Evolutionary conservation across 2,888 invertebrate species (phyloP).

Genomic region (Lepidocyrtinus sp.): DNA sequence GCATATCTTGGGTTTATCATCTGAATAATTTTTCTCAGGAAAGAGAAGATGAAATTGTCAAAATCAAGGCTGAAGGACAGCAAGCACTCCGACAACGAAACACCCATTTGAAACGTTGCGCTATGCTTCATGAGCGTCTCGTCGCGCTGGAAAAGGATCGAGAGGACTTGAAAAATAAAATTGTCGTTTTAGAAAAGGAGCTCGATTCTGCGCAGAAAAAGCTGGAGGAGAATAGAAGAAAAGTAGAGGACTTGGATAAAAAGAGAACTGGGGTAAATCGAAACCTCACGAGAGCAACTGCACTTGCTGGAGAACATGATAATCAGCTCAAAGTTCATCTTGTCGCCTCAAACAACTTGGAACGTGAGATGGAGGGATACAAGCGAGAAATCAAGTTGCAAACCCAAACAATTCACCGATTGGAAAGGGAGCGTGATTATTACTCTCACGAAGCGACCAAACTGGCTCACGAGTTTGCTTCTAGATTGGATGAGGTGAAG

Average conservation of each 20-base stretch:
- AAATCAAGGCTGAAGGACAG: slow-evolving; percentile 49
- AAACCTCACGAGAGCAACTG: slow-evolving; percentile 60
- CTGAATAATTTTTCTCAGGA: slow-evolving; percentile 22
- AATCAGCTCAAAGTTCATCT: slow-evolving; percentile 63
- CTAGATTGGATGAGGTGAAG: slow-evolving; percentile 64
- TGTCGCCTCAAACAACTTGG: slow-evolving; percentile 62
- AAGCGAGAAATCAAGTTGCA: slow-evolving; percentile 61
- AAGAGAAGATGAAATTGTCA: slow-evolving; percentile 58
- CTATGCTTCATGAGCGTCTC: slow-evolving; percentile 48
- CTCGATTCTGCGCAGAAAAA: slow-evolving; percentile 63
- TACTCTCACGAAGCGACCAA: slow-evolving; percentile 66
- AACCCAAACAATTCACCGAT: slow-evolving; percentile 50
- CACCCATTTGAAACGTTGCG: slow-evolving; percentile 52
- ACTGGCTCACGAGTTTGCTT: slow-evolving; percentile 61
- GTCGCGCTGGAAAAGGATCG: slow-evolving; percentile 59
- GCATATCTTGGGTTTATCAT: not conserved
- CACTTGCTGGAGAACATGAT: slow-evolving; percentile 58
- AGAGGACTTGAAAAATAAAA: slow-evolving; percentile 63
- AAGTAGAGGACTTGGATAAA: slow-evolving; percentile 66
- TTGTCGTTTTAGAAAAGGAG: slow-evolving; percentile 63
- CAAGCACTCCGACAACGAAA: slow-evolving; percentile 41
- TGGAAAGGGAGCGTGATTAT: slow-evolving; percentile 67
- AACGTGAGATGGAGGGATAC: slow-evolving; percentile 58
- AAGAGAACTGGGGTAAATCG: slow-evolving; percentile 63
- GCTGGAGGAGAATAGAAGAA: slow-evolving; percentile 60